Percentiles rank a stretch among this genome's conserved stretches.
phyloP scores from a whole-genome alignment of 2,113 vertebrate species.

The Poeciliopsis retropinna region DNA sequence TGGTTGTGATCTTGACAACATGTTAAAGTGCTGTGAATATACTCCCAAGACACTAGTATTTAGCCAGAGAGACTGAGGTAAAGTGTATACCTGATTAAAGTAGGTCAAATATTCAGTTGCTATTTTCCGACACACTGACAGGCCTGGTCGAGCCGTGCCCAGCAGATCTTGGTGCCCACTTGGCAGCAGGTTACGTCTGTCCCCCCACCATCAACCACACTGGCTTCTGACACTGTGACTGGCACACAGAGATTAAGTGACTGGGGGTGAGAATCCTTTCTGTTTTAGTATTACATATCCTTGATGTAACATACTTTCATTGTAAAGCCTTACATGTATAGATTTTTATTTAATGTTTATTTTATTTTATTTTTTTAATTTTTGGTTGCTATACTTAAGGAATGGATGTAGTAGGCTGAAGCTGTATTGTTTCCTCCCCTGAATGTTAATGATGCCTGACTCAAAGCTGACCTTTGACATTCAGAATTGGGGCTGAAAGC shows the following conservation, averaged over 20 bases:
- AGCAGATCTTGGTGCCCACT: conserved; percentile 93
- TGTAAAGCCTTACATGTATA: no score
- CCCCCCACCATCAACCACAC: conserved; percentile 84
- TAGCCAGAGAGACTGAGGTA: no score
- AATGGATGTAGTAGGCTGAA: conserved; percentile 26
- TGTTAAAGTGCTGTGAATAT: not conserved
- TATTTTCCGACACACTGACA: conserved; percentile 61
- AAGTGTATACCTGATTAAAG: not conserved
- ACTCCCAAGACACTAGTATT: no score
- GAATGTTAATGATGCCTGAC: conserved; percentile 72
- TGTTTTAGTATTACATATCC: conserved; percentile 1
- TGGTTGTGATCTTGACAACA: not conserved
- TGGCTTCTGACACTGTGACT: conserved; percentile 90
- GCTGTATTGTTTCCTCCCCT: conserved; percentile 37
- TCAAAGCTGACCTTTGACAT: conserved; percentile 58
- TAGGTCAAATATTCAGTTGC: conserved; percentile 3
- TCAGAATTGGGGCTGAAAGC: conserved; percentile 47
- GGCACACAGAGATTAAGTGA: conserved; percentile 94
- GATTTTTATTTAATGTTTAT: not conserved
- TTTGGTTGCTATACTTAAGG: conserved; percentile 23
- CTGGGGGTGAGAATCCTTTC: conserved; percentile 88
- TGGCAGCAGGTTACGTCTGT: conserved; percentile 93
- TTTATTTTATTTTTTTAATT: not conserved
- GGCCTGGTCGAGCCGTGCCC: conserved; percentile 91
- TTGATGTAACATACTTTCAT: not conserved